These are phyloP conservation scores for Chelonus formosanus DNA, from an alignment of 2,888 invertebrate species.

Conservation along the genomic window DNA sequence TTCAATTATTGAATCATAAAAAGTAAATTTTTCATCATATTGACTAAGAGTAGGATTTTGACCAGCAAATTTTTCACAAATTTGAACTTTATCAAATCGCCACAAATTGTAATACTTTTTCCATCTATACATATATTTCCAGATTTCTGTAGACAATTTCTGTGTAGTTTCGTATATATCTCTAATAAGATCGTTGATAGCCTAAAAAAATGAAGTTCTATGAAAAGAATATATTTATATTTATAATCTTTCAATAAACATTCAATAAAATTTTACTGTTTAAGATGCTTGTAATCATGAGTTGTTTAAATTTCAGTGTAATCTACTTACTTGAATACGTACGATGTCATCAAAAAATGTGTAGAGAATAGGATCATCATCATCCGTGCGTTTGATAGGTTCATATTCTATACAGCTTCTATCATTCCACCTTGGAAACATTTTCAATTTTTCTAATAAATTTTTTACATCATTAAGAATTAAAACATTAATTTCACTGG, in stretches of 20 bases:
- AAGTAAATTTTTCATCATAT: conserved; percentile 86
- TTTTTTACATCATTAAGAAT: conserved; percentile 79
- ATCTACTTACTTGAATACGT: conserved; percentile 67
- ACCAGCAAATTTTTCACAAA: conserved; percentile 81
- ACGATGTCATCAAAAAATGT: conserved; percentile 82
- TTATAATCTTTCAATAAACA: too few relatives aligned
- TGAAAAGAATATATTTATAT: too few relatives aligned
- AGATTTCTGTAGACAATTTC: conserved; percentile 73
- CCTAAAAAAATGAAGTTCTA: conserved; percentile 54
- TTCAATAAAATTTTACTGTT: too few relatives aligned
- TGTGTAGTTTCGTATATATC: conserved; percentile 76
- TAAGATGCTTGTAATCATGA: too few relatives aligned
- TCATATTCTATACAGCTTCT: conserved; percentile 80
- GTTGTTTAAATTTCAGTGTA: background rate
- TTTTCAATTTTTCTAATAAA: conserved; percentile 79
- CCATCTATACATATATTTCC: conserved; percentile 75
- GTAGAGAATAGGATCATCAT: conserved; percentile 73
- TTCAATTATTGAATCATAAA: conserved; percentile 79
- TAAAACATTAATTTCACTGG: conserved; percentile 80
- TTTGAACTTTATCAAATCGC: conserved; percentile 77
- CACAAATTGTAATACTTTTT: conserved; percentile 79
- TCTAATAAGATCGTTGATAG: conserved; percentile 74
- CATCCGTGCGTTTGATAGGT: conserved; percentile 70
- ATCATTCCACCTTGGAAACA: conserved; percentile 87
- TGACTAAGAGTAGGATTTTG: conserved; percentile 72